A percentile compares a stretch with the other conserved stretches of the same genome.
These are phyloP conservation scores for Helobdella robusta DNA, from an alignment of 2,888 invertebrate species.

Conservation along the genomic window DNA sequence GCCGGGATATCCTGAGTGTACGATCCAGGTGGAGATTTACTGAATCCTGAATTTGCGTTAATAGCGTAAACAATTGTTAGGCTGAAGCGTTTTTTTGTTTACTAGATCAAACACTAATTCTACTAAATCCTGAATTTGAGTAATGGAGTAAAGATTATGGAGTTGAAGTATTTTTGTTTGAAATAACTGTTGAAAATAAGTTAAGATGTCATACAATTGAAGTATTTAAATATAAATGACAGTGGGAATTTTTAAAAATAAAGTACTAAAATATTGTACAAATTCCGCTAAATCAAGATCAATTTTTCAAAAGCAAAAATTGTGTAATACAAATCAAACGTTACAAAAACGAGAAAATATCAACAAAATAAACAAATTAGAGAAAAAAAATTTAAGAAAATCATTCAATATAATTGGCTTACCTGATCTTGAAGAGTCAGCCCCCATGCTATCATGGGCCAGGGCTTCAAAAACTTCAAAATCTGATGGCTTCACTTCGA, in stretches of 20 bases:
- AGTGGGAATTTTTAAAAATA: neutral
- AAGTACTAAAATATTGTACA: no score
- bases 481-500: constrained; percentile 82
- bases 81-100: no score
- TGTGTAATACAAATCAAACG: neutral
- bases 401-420: neutral
- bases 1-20: constrained; percentile 71
- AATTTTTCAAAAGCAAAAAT: neutral
- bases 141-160: no score
- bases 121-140: no score
- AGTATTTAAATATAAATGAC: neutral
- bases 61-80: no score
- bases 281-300: neutral
- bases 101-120: no score
- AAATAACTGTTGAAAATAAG: no score
- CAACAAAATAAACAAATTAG: neutral
- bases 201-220: neutral
- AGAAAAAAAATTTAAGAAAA: neutral
- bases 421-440: constrained; percentile 28
- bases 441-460: constrained; percentile 62
- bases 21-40: constrained; percentile 48
- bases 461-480: constrained; percentile 95
- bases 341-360: no score
- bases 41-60: constrained; percentile 27
- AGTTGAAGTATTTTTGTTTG: no score